phyloP scores from a whole-genome alignment of 2,888 invertebrate species.

The Meteorus colon region DNA sequence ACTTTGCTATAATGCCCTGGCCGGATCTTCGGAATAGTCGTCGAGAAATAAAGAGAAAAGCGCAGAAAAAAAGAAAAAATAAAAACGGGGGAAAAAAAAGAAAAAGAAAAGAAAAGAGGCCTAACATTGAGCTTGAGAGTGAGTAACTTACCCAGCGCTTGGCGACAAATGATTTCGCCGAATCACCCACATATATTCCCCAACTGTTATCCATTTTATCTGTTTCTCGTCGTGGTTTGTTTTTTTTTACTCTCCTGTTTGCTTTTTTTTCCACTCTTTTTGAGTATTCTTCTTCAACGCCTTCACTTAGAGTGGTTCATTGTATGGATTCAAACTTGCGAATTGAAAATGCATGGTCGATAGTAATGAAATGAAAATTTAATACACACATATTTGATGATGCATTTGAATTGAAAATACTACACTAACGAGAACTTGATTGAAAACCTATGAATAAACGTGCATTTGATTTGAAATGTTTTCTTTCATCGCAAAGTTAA shows the following conservation, averaged over 20 bases:
- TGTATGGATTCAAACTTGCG: constrained; percentile 17
- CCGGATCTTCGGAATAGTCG: constrained; percentile 34
- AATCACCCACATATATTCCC: constrained; percentile 25
- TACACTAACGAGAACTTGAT: constrained; percentile 19
- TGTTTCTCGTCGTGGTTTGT: neutral
- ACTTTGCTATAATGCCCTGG: constrained; percentile 36
- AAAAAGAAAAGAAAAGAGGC: neutral
- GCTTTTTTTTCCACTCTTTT: neutral
- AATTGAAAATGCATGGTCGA: constrained; percentile 12
- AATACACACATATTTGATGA: neutral
- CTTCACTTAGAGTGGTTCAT: constrained; percentile 10
- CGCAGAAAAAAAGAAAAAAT: neutral
- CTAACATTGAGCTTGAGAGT: constrained; percentile 18
- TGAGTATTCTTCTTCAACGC: neutral
- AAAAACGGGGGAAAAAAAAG: constrained; percentile 3
- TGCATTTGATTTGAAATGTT: constrained; percentile 42
- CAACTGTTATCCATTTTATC: constrained; percentile 17
- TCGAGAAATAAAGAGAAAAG: constrained; percentile 6
- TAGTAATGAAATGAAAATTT: constrained; percentile 14
- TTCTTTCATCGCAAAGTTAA: constrained; percentile 55
- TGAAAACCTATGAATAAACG: constrained; percentile 1
- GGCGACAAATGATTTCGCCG: constrained; percentile 21
- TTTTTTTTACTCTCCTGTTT: neutral
- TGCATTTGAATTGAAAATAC: constrained; percentile 23
- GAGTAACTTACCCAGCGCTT: constrained; percentile 18